Evolutionary conservation across 2,888 invertebrate species (phyloP), one percentile per base, ranked within the genome.

Genomic region (Hemaris fuciformis): DNA sequence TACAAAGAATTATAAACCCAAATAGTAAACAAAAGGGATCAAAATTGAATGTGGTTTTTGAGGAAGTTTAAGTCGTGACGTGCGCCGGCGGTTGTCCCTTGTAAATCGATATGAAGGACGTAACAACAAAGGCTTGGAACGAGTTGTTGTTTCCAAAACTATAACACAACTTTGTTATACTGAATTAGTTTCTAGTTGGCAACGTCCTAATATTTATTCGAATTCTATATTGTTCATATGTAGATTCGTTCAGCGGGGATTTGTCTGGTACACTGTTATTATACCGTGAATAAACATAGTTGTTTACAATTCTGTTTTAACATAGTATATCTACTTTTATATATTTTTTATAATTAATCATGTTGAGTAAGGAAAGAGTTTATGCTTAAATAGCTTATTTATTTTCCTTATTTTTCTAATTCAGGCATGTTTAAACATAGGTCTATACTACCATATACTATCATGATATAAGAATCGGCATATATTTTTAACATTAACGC

Each of bases 81-180:
- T 41, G 57, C 57, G 57, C 41, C 57, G 10, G 43, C n/a, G 43
- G 46, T 57, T 23, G 46, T 27, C 57, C 61, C 45, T 34, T 31
- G 56, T 46, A 58, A 62, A 62, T 62, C 61, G 45, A 45, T 42
- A 45, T 34, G 45, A 62, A 45, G 61, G 57, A 34, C 61, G 57
- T 45, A 62, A 57, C 61, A 46, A 58, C 61, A 57, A 57, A 57
- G 27, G 45, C 61, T 38, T n/a, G 57, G 58, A 62, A 62, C 57
- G 57, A 46, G 61, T 58, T 62, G 41, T 31, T 27, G 34, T 34
- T 61, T 61, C 34, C 46, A 57, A 46, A 62, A 62, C 61, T 62
- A 48, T 62, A 46, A 41, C 46, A 22, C 27, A 60, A 62, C 61
- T 62, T 58, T 58, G 61, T 58, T 62, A 57, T 13, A 58, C 46